Percentiles rank a stretch among this genome's conserved stretches.
Evolutionary conservation across 2,113 vertebrate genomes (phyloP).

Genomic region (Engraulis encrasicolus): DNA sequence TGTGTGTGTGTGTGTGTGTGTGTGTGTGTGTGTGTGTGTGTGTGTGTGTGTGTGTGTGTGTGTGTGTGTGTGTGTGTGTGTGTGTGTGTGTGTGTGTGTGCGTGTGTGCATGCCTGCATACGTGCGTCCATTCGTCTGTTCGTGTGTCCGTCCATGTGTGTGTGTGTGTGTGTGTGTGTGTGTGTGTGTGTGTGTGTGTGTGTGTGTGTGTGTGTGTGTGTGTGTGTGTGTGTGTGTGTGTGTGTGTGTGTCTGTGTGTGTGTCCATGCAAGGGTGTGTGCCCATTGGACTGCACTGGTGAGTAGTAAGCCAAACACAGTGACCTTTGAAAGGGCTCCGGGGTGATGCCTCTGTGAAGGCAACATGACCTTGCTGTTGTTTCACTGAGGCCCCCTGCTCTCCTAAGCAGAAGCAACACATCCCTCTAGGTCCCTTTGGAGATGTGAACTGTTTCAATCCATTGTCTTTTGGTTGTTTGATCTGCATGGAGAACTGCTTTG

Average conservation of each 20-base stretch:
- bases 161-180: not conserved
- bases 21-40: no score
- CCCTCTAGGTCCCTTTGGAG: not conserved
- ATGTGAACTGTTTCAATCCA: not conserved
- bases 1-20: no score
- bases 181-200: no score
- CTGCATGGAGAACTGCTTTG: not conserved
- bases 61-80: no score
- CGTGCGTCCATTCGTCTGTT: no score
- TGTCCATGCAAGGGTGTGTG: conserved; percentile 10
- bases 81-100: no score
- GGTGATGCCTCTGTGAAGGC: conserved; percentile 24
- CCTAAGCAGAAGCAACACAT: not conserved
- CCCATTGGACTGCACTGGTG: conserved; percentile 34
- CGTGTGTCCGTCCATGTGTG: not conserved
- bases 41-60: conserved; percentile 2
- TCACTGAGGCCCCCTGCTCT: not conserved
- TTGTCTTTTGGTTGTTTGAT: not conserved
- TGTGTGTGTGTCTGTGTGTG: no score
- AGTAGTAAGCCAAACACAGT: conserved; percentile 40
- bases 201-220: not conserved
- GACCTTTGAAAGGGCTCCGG: conserved; percentile 35
- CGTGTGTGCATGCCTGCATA: not conserved
- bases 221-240: not conserved
- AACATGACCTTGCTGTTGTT: conserved; percentile 20